phyloP scores from a whole-genome alignment of 2,797 vertebrate genomes.

The Molossus molossus region DNA sequence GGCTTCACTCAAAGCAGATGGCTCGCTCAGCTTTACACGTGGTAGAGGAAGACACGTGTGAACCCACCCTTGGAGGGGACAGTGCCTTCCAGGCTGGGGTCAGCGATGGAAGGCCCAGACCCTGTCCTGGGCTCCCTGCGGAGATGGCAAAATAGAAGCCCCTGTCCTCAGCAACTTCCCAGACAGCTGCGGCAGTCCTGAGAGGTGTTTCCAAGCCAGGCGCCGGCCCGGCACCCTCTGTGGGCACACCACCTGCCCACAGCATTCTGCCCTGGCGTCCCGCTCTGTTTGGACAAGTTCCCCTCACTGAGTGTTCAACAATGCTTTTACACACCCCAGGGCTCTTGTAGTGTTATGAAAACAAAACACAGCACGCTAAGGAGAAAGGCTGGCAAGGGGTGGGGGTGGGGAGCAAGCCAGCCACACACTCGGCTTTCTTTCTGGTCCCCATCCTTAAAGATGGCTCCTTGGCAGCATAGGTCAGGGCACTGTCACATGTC shows the following conservation, averaged over 20 bases:
- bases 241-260: conserved; percentile 78
- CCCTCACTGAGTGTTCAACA: conserved; percentile 78
- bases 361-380: conserved; percentile 76
- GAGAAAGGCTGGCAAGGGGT: background rate
- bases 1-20: background rate
- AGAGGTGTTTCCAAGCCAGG: conserved; percentile 49
- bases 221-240: conserved; percentile 72
- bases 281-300: conserved; percentile 85
- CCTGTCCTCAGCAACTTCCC: background rate
- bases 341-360: conserved; percentile 83
- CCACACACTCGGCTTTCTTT: conserved; percentile 47
- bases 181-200: background rate
- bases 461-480: background rate
- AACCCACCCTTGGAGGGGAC: background rate
- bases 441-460: conserved; percentile 43
- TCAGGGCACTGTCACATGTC: background rate
- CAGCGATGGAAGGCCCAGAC: background rate
- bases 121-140: background rate
- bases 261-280: conserved; percentile 76
- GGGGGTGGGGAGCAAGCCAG: background rate
- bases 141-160: background rate
- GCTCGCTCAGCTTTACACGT: background rate
- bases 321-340: conserved; percentile 83
- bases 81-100: background rate
- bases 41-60: background rate